Conservation (phyloP, 2,797 vertebrate genomes). For the Hypotaenidia philippensis region DNA sequence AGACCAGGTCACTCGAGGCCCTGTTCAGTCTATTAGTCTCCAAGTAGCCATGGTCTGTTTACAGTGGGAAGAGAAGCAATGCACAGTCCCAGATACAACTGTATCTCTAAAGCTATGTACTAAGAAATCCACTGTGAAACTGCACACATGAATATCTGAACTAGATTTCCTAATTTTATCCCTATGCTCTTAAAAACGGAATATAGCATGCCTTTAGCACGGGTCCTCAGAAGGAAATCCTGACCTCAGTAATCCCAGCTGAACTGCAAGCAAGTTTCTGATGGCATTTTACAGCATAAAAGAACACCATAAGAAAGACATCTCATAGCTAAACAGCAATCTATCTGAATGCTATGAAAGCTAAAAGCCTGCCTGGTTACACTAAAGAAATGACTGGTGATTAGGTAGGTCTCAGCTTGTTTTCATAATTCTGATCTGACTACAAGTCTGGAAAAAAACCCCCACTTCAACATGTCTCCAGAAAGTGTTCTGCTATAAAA, state of each 20-base stretch:
- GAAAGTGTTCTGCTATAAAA: background rate
- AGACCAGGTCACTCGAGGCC: background rate
- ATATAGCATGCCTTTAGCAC: background rate
- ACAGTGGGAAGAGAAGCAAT: background rate
- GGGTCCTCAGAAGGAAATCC: background rate
- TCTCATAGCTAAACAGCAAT: background rate
- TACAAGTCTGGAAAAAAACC: background rate
- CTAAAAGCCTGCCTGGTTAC: background rate
- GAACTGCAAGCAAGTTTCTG: background rate
- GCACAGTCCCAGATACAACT: background rate
- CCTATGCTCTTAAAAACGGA: background rate
- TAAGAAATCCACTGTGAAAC: background rate
- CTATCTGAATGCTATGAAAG: background rate
- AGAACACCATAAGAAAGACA: background rate
- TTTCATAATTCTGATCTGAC: slow-evolving; percentile 14
- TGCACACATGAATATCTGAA: background rate
- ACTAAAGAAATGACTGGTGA: slow-evolving; percentile 10
- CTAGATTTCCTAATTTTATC: background rate
- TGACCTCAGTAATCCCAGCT: background rate
- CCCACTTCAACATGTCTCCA: background rate
- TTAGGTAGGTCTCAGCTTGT: background rate
- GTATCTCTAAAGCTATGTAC: background rate
- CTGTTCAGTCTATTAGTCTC: background rate
- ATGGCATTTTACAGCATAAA: background rate
- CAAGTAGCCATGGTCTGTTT: background rate